These are phyloP conservation scores for Drosophila nebulosa DNA, from an alignment of 1,140 invertebrate species.

Conservation along the genomic window DNA sequence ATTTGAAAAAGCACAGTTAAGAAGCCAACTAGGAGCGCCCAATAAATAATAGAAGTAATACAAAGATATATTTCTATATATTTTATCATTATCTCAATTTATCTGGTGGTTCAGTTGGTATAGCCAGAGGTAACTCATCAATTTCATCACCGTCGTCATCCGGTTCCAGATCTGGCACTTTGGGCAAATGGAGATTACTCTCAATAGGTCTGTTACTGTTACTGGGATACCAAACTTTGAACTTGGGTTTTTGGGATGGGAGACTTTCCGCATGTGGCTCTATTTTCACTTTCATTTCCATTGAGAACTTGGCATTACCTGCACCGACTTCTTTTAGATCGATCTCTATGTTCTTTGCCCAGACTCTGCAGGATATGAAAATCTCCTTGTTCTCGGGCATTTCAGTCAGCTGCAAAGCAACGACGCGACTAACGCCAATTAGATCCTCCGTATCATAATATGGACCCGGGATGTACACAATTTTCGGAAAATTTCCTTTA, in stretches of 20 bases:
- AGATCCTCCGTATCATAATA: slow-evolving; percentile 12
- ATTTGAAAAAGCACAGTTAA: too few species aligned
- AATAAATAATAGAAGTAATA: neutral
- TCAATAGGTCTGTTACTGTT: too few species aligned
- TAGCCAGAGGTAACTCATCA: neutral
- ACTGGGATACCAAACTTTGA: neutral
- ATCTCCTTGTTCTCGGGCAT: slow-evolving; percentile 23
- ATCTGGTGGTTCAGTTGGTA: neutral
- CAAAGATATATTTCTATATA: neutral
- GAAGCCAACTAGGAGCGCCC: too few species aligned
- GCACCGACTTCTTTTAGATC: neutral
- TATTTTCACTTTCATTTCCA: slow-evolving; percentile 1
- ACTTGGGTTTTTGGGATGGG: neutral
- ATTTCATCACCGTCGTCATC: neutral
- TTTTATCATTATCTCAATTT: neutral
- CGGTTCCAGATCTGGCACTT: neutral
- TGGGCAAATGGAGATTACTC: neutral
- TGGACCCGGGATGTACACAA: slow-evolving; percentile 24
- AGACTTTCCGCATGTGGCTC: neutral
- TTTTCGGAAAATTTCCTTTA: neutral
- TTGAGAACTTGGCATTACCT: slow-evolving; percentile 19
- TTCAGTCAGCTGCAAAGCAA: slow-evolving; percentile 23
- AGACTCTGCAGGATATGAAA: slow-evolving; percentile 23
- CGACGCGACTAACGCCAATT: slow-evolving; percentile 7
- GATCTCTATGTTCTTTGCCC: slow-evolving; percentile 53